Evolutionary conservation across 2,888 invertebrate species (phyloP), one percentile per base, ranked within the genome.

Genomic region (Pristionchus entomophagus): DNA sequence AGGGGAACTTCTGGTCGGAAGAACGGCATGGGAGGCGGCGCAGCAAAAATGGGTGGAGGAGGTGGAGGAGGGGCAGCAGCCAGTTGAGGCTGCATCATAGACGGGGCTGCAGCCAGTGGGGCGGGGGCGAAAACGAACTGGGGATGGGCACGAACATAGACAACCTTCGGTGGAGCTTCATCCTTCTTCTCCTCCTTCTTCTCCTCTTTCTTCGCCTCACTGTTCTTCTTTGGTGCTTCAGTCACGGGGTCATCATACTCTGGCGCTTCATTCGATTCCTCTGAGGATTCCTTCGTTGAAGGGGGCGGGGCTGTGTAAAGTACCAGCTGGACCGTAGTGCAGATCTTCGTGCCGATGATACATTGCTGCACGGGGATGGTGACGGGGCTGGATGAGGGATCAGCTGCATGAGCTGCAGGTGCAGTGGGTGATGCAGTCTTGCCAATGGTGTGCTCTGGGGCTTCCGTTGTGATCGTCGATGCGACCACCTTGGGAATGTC

Each of bases 311-410:
- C 62, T 12, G 62, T 14, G 62, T 32, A 62, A 4, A 73, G 45
- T 2, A 19, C n/a, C 17, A 78, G 29, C 17, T 78, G 49, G 5
- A 78, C 49, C 6, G 49, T 78, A 2, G 78, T 78, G 19, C 78
- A 78, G 49, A 78, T 78, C 45, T n/a, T 78, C 3, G 78, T 78
- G 14, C 78, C 78, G 3, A 78, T 17, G 38, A 78, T 78, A 29
- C 78, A 78, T 78, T 49, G 78, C 19, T 78, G 78, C 26, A 78
- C 49, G 10, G 78, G 78, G 0, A 78, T 22, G 0, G 78, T 29
- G 29, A 49, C 26, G 4, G 26, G 17, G 17, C 38, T 29, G 19
- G 29, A 12, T 0, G 73, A 73, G 8, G 26, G 10, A 41, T 73
- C 73, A 3, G 45, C n/a, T 22, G 73, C 26, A 73, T 32, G 49